Evolutionary conservation across 2,888 invertebrate species (phyloP).

Genomic region (Polietes domitor): DNA sequence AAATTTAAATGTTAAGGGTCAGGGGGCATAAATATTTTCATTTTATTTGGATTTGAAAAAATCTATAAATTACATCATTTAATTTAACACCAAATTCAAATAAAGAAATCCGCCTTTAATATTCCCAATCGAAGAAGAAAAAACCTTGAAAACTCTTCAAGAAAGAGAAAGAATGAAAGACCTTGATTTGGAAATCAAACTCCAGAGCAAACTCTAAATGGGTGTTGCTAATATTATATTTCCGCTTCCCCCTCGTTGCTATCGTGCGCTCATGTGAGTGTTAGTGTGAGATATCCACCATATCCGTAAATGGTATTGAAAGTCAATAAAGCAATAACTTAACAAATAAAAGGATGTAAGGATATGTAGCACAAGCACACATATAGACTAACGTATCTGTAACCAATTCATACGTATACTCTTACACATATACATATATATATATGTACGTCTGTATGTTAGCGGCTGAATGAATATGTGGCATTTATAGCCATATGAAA

Average conservation of each 20-base stretch:
- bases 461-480: background rate
- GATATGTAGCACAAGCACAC: background rate
- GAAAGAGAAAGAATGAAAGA: background rate
- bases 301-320: conserved; percentile 44
- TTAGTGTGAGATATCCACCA: background rate
- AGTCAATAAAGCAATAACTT: conserved; percentile 56
- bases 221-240: conserved; percentile 13
- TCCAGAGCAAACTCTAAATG: conserved; percentile 3
- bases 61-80: too few species aligned
- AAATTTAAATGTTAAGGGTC: too few species aligned
- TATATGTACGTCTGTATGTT: background rate
- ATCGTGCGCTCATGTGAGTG: background rate
- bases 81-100: background rate
- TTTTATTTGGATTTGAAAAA: too few species aligned
- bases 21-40: too few species aligned
- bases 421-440: background rate
- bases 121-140: background rate
- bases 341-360: conserved; percentile 46
- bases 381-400: background rate
- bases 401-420: background rate
- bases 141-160: background rate
- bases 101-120: too few species aligned
- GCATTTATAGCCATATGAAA: conserved; percentile 35
- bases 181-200: conserved; percentile 32
- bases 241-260: background rate